phyloP scores from a whole-genome alignment of 35 echinoderm and acorn worm species.

The Diadema setosum region DNA sequence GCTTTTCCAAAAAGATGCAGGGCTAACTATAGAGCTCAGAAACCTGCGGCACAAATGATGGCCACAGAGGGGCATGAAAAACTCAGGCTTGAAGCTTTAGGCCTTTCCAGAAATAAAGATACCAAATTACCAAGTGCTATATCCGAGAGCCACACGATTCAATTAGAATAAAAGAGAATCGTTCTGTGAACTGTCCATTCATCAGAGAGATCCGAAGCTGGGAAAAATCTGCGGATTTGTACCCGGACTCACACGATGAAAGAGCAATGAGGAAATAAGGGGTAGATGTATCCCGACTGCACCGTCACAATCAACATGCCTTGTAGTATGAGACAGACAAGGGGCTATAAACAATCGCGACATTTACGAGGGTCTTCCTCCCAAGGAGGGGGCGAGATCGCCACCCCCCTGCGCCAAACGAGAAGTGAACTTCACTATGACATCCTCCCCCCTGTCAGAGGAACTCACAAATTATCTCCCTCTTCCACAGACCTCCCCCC shows the following conservation, averaged over 20 bases:
- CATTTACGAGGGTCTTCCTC: not conserved
- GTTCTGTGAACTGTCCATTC: not conserved
- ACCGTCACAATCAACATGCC: not conserved
- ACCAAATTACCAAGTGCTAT: too few relatives aligned
- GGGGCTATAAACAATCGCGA: not conserved
- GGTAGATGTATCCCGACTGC: not conserved
- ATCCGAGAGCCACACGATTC: not conserved
- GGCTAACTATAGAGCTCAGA: too few relatives aligned
- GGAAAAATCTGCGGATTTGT: not conserved
- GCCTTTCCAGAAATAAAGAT: too few relatives aligned
- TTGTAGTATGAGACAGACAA: not conserved
- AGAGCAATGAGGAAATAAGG: not conserved
- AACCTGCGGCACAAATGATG: too few relatives aligned
- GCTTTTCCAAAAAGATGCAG: too few relatives aligned
- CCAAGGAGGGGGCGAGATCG: not conserved
- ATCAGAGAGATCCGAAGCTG: not conserved
- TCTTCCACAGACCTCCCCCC: too few relatives aligned
- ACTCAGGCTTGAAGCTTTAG: too few relatives aligned
- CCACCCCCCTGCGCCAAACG: not conserved
- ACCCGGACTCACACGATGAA: not conserved
- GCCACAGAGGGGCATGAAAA: too few relatives aligned
- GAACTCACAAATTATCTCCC: constrained; percentile 1
- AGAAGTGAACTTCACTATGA: not conserved
- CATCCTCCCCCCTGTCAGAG: not conserved
- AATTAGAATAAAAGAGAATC: not conserved